Conservation (phyloP, 2,113 vertebrate genomes). For the Chauna torquata region DNA sequence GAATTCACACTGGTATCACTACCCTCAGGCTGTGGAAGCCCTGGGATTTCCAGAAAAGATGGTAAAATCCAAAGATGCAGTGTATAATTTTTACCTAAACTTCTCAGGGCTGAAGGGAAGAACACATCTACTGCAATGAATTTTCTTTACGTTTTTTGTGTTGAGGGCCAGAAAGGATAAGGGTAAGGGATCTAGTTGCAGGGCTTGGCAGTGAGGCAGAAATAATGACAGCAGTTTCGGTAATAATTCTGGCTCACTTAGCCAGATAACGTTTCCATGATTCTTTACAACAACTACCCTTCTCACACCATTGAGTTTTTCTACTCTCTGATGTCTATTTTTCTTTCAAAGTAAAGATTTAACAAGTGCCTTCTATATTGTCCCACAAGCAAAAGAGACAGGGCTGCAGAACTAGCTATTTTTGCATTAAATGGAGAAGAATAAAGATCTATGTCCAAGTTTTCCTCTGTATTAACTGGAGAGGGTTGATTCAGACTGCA, state of each 20-base stretch:
- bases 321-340: background rate
- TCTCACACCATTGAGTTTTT: background rate
- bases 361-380: background rate
- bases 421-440: background rate
- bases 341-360: background rate
- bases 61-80: background rate
- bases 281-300: slow-evolving; percentile 21
- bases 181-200: background rate
- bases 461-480: background rate
- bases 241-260: slow-evolving; percentile 37
- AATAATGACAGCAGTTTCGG: slow-evolving; percentile 5
- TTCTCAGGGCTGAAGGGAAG: background rate
- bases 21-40: background rate
- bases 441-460: background rate
- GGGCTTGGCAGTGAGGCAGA: background rate
- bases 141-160: background rate
- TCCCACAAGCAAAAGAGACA: background rate
- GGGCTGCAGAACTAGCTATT: background rate
- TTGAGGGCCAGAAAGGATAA: background rate
- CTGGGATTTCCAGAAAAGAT: background rate
- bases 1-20: background rate
- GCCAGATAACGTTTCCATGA: slow-evolving; percentile 8
- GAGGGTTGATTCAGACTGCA: background rate
- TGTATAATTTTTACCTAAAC: background rate
- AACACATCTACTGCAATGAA: background rate